Conservation (phyloP, 2,113 vertebrate species). For the Alexandromys fortis region DNA sequence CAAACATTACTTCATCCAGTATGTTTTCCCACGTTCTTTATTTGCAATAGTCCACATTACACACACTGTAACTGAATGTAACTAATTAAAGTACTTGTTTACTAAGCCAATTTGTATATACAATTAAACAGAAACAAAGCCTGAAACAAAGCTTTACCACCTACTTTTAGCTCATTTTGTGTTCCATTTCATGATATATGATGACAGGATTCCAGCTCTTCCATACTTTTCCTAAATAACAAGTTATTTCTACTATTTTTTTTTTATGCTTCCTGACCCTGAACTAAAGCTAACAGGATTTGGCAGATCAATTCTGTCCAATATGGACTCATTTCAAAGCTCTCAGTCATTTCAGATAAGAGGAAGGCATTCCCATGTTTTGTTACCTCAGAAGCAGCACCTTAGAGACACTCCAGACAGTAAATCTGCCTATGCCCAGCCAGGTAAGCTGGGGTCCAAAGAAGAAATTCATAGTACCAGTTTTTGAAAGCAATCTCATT, state of each 20-base stretch:
- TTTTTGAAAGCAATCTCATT: background rate
- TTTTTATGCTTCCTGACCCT: background rate
- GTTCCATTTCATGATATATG: background rate
- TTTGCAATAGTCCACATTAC: background rate
- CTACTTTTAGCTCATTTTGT: background rate
- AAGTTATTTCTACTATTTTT: background rate
- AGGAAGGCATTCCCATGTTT: background rate
- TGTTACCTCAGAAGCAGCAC: background rate
- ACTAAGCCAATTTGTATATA: background rate
- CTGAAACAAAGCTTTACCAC: background rate
- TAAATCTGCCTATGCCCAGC: background rate
- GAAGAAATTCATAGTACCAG: background rate
- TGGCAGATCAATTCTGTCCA: background rate
- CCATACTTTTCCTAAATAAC: background rate
- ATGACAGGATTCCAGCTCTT: background rate
- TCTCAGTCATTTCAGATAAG: background rate
- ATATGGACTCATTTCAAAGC: background rate
- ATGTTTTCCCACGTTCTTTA: slow-evolving; percentile 10
- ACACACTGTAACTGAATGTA: background rate
- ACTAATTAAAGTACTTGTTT: background rate
- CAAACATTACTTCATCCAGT: background rate
- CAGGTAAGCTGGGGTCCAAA: background rate
- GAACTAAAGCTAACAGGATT: no score
- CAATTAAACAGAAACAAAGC: background rate
- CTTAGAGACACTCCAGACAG: background rate